Base-by-base conservation (phyloP, 2,797 vertebrate species). In the Parambassis ranga region DNA sequence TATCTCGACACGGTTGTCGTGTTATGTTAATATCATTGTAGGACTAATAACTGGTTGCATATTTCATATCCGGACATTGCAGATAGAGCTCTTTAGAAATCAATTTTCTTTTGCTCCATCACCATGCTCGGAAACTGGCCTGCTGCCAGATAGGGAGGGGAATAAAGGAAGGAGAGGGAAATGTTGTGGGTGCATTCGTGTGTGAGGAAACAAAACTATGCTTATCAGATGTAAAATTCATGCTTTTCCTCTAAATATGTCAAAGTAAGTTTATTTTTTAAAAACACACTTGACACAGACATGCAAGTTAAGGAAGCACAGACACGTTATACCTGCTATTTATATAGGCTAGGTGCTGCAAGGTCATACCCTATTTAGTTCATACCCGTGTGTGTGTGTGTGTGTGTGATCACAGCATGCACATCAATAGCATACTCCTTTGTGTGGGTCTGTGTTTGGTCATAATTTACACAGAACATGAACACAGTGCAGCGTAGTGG, bases 101-200 rank as follows among this genome's bases (percentile, higher is more conserved):
- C 85, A 87, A 87, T 89, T 90, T 86, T 84, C 70, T 82, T 86
- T 83, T 83, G 51, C 81, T 82, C 82, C 77, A 82, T 87, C 75
- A 70, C 76, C 43, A 41, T 65, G 76, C 62, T 74, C 9, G 42
- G 66, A 86, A 82, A 75, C 67, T 85, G 83, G 80, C 75, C 49
- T 4, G 28, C 41, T 65, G 77, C 84, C 86, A 88, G 62, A 69
- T 37, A 7, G 71, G 59, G 62, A 77, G 67, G 35, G 35, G 24
- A 56, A 48, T 22, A 56, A 51, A 44, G 38, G 46, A 67, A 77
- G 50, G 41, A 68, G 30, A 47, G 61, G 19, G 26, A 20, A 41
- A 63, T 62, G 51, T 51, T 35, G 33, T 58, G 55, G 53, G 39
- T 74, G 37, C 68, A 79, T 84, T 75, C 71, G 64, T 56, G 58